Evolutionary conservation across 2,888 invertebrate species (phyloP).

Genomic region (Eugnorisma glareosa): DNA sequence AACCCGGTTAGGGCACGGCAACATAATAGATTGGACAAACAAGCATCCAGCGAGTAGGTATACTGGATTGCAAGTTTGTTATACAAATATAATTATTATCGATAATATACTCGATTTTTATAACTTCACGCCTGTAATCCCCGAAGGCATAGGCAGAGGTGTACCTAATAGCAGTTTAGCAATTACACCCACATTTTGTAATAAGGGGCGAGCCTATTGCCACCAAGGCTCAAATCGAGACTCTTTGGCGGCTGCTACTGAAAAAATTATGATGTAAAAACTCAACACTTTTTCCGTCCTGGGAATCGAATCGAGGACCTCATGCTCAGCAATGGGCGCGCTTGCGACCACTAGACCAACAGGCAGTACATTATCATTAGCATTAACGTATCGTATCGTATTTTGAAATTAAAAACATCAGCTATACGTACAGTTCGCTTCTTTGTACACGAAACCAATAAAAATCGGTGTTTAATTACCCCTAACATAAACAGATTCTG

Average conservation of each 20-base stretch:
- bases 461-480: conserved; percentile 37
- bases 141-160: neutral
- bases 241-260: neutral
- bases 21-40: too few species aligned
- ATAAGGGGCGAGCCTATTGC: neutral
- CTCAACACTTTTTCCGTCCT: neutral
- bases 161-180: neutral
- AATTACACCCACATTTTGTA: neutral
- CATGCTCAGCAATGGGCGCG: neutral
- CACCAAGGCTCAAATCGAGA: neutral
- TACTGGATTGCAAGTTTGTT: too few species aligned
- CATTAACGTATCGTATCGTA: neutral
- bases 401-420: neutral
- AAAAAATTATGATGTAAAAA: neutral
- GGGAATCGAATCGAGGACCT: neutral
- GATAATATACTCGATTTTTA: neutral
- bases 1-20: too few species aligned
- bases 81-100: too few species aligned
- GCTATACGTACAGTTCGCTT: conserved; percentile 1
- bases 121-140: neutral
- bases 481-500: conserved; percentile 44
- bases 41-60: too few species aligned
- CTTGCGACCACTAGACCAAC: neutral
- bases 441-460: conserved; percentile 8
- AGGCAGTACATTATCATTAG: neutral